Conservation (phyloP, 2,797 vertebrate genomes). For the Phaenicophaeus curvirostris region DNA sequence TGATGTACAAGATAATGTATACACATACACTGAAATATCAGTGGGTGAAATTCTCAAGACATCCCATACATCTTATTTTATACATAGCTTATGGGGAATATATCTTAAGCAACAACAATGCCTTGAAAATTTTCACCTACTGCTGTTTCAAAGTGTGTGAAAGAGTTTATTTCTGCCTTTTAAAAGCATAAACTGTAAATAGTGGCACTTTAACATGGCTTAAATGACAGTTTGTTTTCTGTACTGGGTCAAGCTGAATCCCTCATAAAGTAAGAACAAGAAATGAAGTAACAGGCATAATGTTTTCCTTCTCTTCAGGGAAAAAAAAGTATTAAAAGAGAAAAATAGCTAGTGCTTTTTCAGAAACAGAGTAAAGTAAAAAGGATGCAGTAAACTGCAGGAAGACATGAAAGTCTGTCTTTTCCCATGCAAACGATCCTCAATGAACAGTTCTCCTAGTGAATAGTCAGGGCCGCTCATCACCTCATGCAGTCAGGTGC, state of each 20-base stretch:
- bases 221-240: not conserved
- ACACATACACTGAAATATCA: not conserved
- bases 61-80: not conserved
- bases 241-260: not conserved
- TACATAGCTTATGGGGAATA: not conserved
- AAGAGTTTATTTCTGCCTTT: not conserved
- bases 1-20: not conserved
- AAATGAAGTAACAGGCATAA: not conserved
- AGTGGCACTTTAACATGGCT: not conserved
- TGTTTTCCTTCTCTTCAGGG: not conserved
- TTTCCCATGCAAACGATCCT: slow-evolving; percentile 30
- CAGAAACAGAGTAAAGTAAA: slow-evolving; percentile 17
- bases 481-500: slow-evolving; percentile 51
- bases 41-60: not conserved
- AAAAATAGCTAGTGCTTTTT: not conserved
- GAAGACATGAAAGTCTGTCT: slow-evolving; percentile 37
- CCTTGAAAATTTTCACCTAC: not conserved
- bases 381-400: slow-evolving; percentile 62
- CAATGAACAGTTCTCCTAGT: slow-evolving; percentile 29
- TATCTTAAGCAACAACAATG: not conserved
- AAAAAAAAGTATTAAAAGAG: not conserved
- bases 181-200: not conserved
- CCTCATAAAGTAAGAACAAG: not conserved
- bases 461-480: not conserved
- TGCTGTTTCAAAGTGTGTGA: not conserved